Evolutionary conservation across 2,888 invertebrate genomes (phyloP).

Genomic region (Cosmorhoe ocellata): DNA sequence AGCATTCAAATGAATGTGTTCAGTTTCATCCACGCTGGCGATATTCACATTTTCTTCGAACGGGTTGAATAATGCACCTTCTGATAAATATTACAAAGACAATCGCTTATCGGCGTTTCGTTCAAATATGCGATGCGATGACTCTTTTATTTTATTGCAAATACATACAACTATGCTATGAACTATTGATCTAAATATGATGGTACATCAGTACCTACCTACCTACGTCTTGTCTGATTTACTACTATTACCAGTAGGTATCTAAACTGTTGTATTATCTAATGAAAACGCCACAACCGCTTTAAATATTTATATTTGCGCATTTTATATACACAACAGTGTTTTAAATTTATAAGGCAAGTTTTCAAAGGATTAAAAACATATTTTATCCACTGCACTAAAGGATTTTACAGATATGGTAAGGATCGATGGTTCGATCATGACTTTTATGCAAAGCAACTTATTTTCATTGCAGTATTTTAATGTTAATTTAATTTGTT

Average conservation of each 20-base stretch:
- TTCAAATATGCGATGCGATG: conserved; percentile 23
- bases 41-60: conserved; percentile 61
- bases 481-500: conserved; percentile 39
- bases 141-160: conserved; percentile 25
- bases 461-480: no score
- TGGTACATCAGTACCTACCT: neutral
- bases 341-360: conserved; percentile 56
- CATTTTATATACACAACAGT: conserved; percentile 31
- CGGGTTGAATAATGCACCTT: conserved; percentile 57
- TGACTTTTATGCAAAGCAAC: no score
- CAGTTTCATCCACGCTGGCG: conserved; percentile 53
- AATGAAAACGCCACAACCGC: no score
- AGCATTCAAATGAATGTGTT: conserved; percentile 69
- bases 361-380: conserved; percentile 26
- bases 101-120: conserved; percentile 39
- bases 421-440: conserved; percentile 32
- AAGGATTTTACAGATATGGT: conserved; percentile 32
- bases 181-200: neutral
- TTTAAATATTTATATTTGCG: no score
- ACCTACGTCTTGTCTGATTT: neutral
- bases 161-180: conserved; percentile 9
- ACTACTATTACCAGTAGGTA: no score
- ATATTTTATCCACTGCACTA: conserved; percentile 29
- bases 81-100: conserved; percentile 47
- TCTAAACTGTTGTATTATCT: no score